Conservation (phyloP, 2,113 vertebrate genomes). For the Pterocles burchelli region DNA sequence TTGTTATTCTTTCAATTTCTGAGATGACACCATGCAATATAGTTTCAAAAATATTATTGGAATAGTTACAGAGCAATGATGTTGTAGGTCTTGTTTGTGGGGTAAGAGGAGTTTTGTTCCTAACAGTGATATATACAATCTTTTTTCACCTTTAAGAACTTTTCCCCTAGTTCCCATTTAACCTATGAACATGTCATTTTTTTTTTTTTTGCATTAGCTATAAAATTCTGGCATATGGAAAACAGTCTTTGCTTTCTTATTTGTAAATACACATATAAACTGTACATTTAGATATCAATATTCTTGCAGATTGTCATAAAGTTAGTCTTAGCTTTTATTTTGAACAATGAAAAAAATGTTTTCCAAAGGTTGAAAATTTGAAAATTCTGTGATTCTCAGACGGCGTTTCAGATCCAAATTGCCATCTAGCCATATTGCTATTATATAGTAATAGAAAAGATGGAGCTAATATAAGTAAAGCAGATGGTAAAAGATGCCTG, state of each 20-base stretch:
- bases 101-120: neutral
- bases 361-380: neutral
- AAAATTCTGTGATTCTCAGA: constrained; percentile 9
- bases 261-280: neutral
- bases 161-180: neutral
- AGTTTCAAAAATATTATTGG: neutral
- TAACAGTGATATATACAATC: neutral
- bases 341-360: neutral
- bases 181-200: neutral
- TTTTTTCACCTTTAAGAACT: neutral
- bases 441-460: constrained; percentile 24
- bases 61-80: neutral
- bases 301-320: neutral
- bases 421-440: neutral
- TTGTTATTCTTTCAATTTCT: neutral
- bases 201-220: too few relatives aligned
- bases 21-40: neutral
- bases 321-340: neutral
- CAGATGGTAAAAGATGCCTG: constrained; percentile 55
- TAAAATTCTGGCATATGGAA: neutral
- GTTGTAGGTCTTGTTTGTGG: neutral
- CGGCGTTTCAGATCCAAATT: constrained; percentile 26
- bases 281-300: neutral
- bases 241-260: neutral
- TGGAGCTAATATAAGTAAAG: constrained; percentile 35